Base-by-base conservation (phyloP, 2,113 vertebrate species). In the Mixornis gularis region DNA sequence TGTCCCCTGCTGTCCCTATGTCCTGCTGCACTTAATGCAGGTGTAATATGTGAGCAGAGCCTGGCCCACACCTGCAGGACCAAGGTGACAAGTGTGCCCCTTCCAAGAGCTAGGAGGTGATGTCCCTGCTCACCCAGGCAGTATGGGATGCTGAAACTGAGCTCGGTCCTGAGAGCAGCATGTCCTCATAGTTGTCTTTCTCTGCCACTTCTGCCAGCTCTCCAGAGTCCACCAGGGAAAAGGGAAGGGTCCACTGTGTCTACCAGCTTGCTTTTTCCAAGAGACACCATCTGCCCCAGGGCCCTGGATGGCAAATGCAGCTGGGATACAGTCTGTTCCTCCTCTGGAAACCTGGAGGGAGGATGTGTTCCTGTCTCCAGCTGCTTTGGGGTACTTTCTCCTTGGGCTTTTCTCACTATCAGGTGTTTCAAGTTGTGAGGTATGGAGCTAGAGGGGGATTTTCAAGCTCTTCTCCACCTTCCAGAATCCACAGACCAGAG, bases 311-410 rank as follows among this genome's bases (percentile, higher is more conserved):
- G 48, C 59, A 49, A 80, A 60, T 36, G 46, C 48, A 78, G 20
- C 52, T 22, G 9, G 65, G 32, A 21, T 30, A 17, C 0, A 5
- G 44, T 64, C 48, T 7, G 10, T 3, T 63, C 66, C 71, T 84
- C 0, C 0, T 87, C 44, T 56, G 72, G 73, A 46, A 17, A 17
- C 14, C 11, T 13, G 8, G 17, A 34, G n/a, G 41, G 36, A 62
- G 56, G 36, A 44, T 0, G 0, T 17, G 5, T 52, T 59, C 56
- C 27, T 36, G 15, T 73, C 56, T 66, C 13, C 62, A 71, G 58
- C 41, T 44, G 43, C 60, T 1, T 10, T 69, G 48, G 40, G 17
- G 16, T 43, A 7, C 49, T 44, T 94, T 95, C 43, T 83, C 10
- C 15, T 56, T 68, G 32, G 6, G 5, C 41, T 76, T 88, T 92